A percentile compares a stretch with the other conserved stretches of the same genome.
Evolutionary conservation across 1,140 invertebrate genomes (phyloP).

Genomic region (Zaprionus ghesquierei): DNA sequence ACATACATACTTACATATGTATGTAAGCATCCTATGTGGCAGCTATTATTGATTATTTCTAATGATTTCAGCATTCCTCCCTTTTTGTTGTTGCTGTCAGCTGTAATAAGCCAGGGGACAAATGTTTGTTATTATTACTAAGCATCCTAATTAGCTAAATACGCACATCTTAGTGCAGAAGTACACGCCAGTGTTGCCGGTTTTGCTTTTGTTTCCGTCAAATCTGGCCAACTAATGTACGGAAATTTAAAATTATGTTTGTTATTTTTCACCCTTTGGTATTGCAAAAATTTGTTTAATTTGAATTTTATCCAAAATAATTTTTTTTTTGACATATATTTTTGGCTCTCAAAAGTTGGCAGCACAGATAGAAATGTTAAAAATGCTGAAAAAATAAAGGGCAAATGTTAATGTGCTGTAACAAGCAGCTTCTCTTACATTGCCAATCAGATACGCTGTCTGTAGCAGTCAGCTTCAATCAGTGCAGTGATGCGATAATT

Average conservation of each 20-base stretch:
- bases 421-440: not conserved
- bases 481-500: not conserved
- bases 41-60: conserved; percentile 30
- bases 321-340: no score
- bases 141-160: not conserved
- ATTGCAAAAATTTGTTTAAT: no score
- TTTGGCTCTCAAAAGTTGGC: no score
- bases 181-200: no score
- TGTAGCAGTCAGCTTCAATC: not conserved
- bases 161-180: not conserved
- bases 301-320: no score
- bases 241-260: no score
- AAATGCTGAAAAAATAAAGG: not conserved
- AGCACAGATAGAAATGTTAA: no score
- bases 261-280: no score
- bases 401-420: not conserved
- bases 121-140: not conserved
- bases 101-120: not conserved
- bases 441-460: not conserved
- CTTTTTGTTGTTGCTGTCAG: not conserved
- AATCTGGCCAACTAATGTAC: no score
- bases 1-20: not conserved
- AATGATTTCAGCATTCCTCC: not conserved
- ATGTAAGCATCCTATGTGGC: conserved; percentile 1
- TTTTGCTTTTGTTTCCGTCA: no score